These are phyloP conservation scores for Magallana ariakensis DNA, from an alignment of 1,140 invertebrate genomes.

Conservation along the genomic window DNA sequence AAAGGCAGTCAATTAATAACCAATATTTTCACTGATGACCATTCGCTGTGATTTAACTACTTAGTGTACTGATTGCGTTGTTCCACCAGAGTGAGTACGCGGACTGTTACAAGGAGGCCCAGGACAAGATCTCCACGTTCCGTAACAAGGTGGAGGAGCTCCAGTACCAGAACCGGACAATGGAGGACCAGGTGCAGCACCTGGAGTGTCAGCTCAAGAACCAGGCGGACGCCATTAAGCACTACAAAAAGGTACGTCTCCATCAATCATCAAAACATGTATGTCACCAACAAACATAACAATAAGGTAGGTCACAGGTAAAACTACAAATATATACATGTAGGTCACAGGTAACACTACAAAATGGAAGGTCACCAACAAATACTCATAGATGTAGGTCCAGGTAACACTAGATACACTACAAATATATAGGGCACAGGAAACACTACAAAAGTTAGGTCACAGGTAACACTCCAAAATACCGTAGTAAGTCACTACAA, in stretches of 20 bases:
- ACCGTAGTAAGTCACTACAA: too few relatives aligned
- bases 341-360: too few relatives aligned
- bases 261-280: neutral
- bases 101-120: slow-evolving; percentile 65
- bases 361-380: too few relatives aligned
- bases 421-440: too few relatives aligned
- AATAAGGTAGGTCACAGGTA: neutral
- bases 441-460: too few relatives aligned
- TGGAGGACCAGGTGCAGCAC: slow-evolving; percentile 59
- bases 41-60: too few relatives aligned
- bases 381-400: too few relatives aligned
- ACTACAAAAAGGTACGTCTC: slow-evolving; percentile 58
- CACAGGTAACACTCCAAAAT: neutral
- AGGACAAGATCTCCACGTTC: slow-evolving; percentile 63
- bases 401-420: too few relatives aligned
- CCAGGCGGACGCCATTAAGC: slow-evolving; percentile 53
- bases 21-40: too few relatives aligned
- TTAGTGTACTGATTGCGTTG: too few relatives aligned
- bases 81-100: slow-evolving; percentile 64
- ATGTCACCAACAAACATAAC: neutral
- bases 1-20: too few relatives aligned
- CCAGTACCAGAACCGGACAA: slow-evolving; percentile 60
- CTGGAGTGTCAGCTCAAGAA: slow-evolving; percentile 52
- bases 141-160: slow-evolving; percentile 68
- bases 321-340: too few relatives aligned